Percentiles rank a stretch among this genome's conserved stretches.
Evolutionary conservation across 2,797 vertebrate genomes (phyloP).

Genomic region (Masticophis lateralis): DNA sequence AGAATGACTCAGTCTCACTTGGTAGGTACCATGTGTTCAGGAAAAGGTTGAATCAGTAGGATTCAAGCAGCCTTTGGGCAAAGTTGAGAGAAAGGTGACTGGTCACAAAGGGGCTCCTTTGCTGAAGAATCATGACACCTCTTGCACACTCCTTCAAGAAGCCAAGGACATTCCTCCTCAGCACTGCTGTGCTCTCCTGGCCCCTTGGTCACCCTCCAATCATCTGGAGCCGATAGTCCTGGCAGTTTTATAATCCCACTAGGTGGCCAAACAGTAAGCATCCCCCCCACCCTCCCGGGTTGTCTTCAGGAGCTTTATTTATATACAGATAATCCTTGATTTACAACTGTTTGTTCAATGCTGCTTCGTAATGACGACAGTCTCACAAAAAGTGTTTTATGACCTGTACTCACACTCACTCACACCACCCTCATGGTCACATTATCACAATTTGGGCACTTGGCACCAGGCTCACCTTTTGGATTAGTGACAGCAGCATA

Average conservation of each 20-base stretch:
- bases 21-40: not conserved
- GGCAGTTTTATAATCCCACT: not conserved
- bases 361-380: too few relatives aligned
- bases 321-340: not conserved
- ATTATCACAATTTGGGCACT: too few relatives aligned
- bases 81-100: not conserved
- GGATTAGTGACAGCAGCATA: too few relatives aligned
- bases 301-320: not conserved
- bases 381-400: too few relatives aligned
- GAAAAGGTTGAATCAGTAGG: not conserved
- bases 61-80: not conserved
- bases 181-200: not conserved
- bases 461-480: too few relatives aligned
- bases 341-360: too few relatives aligned
- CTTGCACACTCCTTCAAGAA: not conserved
- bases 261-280: not conserved
- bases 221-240: not conserved
- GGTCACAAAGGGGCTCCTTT: not conserved
- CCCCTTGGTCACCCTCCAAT: not conserved
- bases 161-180: not conserved
- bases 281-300: accelerated
- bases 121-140: not conserved
- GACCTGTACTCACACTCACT: too few relatives aligned
- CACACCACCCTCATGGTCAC: too few relatives aligned
- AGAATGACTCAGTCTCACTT: not conserved